Percentiles rank a stretch among this genome's conserved stretches.
Conservation (phyloP, 2,888 invertebrate genomes). For the Eudasyphora cyanicolor region DNA sequence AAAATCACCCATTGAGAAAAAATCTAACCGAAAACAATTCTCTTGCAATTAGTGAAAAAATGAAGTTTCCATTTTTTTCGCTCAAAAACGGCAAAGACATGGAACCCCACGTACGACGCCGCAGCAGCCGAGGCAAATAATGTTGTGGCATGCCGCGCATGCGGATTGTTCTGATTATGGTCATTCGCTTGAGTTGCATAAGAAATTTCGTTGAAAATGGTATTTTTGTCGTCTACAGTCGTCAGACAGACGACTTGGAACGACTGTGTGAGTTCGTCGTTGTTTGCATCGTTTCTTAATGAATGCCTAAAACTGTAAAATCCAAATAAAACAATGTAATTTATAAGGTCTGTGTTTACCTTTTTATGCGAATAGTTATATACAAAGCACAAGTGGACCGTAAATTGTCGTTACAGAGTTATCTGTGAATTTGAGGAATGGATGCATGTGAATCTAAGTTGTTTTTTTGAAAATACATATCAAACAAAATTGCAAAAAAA, state of each 20-base stretch:
- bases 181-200: constrained; percentile 46
- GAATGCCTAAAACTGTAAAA: constrained; percentile 57
- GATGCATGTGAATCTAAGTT: background rate
- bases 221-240: background rate
- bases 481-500: background rate
- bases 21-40: constrained; percentile 51
- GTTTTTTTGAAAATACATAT: background rate
- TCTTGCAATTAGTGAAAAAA: constrained; percentile 52
- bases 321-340: constrained; percentile 33
- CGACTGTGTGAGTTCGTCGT: background rate
- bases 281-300: constrained; percentile 57
- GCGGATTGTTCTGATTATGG: constrained; percentile 43
- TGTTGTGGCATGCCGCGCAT: background rate
- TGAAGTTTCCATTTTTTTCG: constrained; percentile 32
- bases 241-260: too few species aligned
- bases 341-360: constrained; percentile 5
- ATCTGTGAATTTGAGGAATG: background rate
- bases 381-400: background rate
- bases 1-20: background rate
- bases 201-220: constrained; percentile 33
- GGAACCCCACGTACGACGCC: constrained; percentile 4
- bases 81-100: constrained; percentile 21
- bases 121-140: constrained; percentile 5
- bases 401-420: background rate
- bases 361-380: too few species aligned